phyloP scores from a whole-genome alignment of 2,113 vertebrate genomes.

The Uropsilus gracilis region DNA sequence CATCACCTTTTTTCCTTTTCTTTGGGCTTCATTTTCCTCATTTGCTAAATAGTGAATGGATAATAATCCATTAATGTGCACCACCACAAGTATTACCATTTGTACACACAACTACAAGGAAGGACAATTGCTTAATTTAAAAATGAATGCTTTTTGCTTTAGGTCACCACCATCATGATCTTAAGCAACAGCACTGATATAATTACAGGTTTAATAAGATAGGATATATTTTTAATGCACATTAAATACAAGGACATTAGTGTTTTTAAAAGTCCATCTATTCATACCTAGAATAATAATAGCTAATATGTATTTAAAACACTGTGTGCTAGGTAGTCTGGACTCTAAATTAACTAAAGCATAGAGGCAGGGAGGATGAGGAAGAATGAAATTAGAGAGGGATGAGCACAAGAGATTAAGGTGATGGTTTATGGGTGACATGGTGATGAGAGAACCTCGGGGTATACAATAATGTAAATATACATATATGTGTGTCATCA shows the following conservation, averaged over 20 bases:
- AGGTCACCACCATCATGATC: neutral
- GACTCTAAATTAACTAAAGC: neutral
- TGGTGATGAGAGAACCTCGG: too few species aligned
- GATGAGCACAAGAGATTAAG: too few species aligned
- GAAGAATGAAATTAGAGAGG: too few species aligned
- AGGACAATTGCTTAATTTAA: constrained; percentile 40
- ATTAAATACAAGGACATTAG: neutral
- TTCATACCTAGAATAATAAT: neutral
- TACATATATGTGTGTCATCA: too few species aligned
- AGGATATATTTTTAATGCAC: neutral
- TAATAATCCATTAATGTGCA: neutral
- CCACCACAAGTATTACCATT: neutral
- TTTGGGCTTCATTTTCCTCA: neutral
- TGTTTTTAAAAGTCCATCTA: neutral
- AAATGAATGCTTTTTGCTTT: neutral
- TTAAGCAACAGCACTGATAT: neutral
- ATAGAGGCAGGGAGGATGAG: too few species aligned
- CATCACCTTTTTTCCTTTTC: neutral
- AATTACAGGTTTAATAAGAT: neutral
- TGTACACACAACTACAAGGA: neutral
- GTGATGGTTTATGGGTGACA: too few species aligned
- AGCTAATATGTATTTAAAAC: neutral
- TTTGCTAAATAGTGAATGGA: neutral
- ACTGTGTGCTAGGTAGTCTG: neutral
- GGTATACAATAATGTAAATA: too few species aligned